Evolutionary conservation across 2,888 invertebrate genomes (phyloP), one percentile per base, ranked within the genome.

Genomic region (Metacarcinus magister): DNA sequence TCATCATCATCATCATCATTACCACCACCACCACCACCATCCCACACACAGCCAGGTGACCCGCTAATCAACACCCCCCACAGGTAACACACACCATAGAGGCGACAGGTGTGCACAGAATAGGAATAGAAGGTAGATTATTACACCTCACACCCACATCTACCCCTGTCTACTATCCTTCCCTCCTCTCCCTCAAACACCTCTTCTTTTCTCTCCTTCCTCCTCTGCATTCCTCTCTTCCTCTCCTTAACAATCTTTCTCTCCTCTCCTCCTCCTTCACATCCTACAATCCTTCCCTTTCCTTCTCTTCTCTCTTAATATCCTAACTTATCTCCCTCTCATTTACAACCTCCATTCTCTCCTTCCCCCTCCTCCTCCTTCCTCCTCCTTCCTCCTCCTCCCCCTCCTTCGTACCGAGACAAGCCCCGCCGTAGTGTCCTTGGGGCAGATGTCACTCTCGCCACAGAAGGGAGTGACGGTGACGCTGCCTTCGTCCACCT

Each of bases 401-500:
- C 48, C 44, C 10, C 0, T 28, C 16, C 5, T 2, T 2, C 54
- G n/a, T 96, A 97, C 97, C 97, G 97, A 96, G 23, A 97, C 92
- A 13, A 96, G 91, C 19, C 97, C 97, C n/a, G 97, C 93, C 39
- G 96, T 96, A 54, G 82, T 92, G 32, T 97, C 97, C 93, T 97
- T 97, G 8, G 97, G 97, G 97, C 98, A 98, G 97, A 98, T 98
- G 97, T 98, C 98, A 95, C 98, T 97, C 97, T 98, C 98, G 4
- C 98, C 98, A 93, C 98, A 97, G 97, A 98, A 98, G 8, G 98
- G 98, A 39, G 98, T 98, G 23, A 98, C 98, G 0, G 98, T 98
- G 92, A 98, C 97, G 2, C 98, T 98, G 23, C 89, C 32, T 0
- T 60, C 23, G 97, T 98, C 98, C 91, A 98, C 97, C 28, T 97